These are phyloP conservation scores for Microctenopoma lineatum DNA, from an alignment of 2,797 vertebrate genomes.

Conservation along the genomic window DNA sequence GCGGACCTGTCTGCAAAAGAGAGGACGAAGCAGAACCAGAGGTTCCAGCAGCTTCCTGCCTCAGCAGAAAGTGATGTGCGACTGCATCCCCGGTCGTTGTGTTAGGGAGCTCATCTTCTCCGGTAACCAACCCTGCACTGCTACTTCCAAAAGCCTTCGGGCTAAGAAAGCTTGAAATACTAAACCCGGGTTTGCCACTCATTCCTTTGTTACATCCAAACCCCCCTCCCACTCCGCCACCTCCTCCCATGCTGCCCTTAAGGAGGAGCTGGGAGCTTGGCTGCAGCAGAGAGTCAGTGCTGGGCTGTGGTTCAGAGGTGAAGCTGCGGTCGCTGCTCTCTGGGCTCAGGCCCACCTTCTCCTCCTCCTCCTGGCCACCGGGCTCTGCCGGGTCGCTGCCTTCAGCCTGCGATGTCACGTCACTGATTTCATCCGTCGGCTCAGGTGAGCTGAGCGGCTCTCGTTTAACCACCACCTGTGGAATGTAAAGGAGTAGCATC, in stretches of 20 bases:
- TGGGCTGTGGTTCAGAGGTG: conserved; percentile 90
- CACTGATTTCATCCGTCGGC: conserved; percentile 91
- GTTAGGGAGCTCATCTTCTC: conserved; percentile 91
- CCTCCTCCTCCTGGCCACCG: conserved; percentile 90
- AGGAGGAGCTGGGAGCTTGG: conserved; percentile 91
- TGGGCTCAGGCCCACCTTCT: conserved; percentile 95
- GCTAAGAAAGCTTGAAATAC: conserved; percentile 90
- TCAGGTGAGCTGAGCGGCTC: conserved; percentile 96
- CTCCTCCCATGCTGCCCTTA: conserved; percentile 78
- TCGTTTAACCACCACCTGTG: conserved; percentile 91
- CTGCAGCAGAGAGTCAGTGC: conserved; percentile 86
- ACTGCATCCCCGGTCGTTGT: conserved; percentile 89
- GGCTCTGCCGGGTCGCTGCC: conserved; percentile 91
- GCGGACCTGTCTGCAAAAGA: conserved; percentile 68
- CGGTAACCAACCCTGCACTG: conserved; percentile 53
- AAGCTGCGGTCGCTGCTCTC: conserved; percentile 96
- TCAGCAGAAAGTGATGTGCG: conserved; percentile 84
- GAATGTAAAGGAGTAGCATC: conserved; percentile 8
- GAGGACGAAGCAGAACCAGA: conserved; percentile 81
- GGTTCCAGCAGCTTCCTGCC: conserved; percentile 82
- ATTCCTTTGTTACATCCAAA: conserved; percentile 79
- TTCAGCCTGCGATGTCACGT: conserved; percentile 93
- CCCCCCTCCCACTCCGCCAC: conserved; percentile 32
- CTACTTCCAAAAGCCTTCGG: conserved; percentile 83
- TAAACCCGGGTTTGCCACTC: conserved; percentile 89